phyloP scores from a whole-genome alignment of 2,113 vertebrate species.

The Monopterus albus region DNA sequence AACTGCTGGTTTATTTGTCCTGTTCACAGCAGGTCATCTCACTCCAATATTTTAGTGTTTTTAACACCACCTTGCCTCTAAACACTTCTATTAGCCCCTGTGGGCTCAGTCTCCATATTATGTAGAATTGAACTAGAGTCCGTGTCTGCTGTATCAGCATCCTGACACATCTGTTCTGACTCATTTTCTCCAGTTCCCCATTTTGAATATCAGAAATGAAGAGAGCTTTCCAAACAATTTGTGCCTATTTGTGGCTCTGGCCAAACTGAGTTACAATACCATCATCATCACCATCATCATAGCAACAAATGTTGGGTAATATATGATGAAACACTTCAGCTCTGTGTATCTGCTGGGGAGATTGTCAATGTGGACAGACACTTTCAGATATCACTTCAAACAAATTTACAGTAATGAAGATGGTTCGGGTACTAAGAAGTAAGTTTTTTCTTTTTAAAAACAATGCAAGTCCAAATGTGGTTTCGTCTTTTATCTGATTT shows the following conservation, averaged over 20 bases:
- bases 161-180: constrained; percentile 53
- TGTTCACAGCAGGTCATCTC: constrained; percentile 42
- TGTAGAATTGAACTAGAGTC: constrained; percentile 43
- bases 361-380: constrained; percentile 4
- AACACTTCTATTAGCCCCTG: constrained; percentile 36
- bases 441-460: neutral
- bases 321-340: constrained; percentile 44
- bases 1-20: constrained; percentile 55
- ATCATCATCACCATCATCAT: constrained; percentile 40
- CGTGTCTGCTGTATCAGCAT: constrained; percentile 44
- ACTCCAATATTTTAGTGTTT: constrained; percentile 32
- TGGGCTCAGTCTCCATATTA: constrained; percentile 21
- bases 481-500: neutral
- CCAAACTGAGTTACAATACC: constrained; percentile 47
- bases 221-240: constrained; percentile 55
- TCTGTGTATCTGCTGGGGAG: neutral
- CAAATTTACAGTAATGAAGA: neutral
- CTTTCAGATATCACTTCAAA: constrained; percentile 16
- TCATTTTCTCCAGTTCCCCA: constrained; percentile 65
- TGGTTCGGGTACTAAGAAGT: constrained; percentile 4
- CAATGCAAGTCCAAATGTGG: constrained; percentile 1
- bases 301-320: constrained; percentile 46
- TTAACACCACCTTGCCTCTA: constrained; percentile 39
- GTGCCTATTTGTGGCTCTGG: constrained; percentile 65
- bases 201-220: constrained; percentile 56